phyloP scores from a whole-genome alignment of 2,797 vertebrate genomes.

The Lophotriccus pileatus region DNA sequence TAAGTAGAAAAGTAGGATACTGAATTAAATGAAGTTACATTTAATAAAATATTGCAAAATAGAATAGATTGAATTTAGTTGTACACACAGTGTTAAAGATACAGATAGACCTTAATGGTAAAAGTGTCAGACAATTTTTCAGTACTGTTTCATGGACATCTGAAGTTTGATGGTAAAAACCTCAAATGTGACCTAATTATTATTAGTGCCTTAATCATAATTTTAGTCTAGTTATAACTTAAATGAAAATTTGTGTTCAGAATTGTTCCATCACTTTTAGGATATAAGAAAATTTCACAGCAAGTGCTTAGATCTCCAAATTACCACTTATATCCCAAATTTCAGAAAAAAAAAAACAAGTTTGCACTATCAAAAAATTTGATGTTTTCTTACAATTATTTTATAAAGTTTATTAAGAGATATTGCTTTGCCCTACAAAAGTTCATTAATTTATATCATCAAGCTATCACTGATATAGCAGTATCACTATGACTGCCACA shows the following conservation, averaged over 20 bases:
- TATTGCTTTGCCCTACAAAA: neutral
- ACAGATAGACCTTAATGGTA: neutral
- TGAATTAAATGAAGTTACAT: neutral
- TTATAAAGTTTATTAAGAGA: neutral
- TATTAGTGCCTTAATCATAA: fast-evolving
- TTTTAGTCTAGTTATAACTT: neutral
- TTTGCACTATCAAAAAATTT: fast-evolving
- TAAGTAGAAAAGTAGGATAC: neutral
- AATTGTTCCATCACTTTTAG: neutral
- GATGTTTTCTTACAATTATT: neutral
- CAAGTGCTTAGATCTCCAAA: neutral
- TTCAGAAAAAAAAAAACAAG: fast-evolving
- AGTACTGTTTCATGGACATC: neutral
- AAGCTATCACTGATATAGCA: neutral
- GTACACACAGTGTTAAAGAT: neutral
- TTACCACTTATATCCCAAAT: neutral
- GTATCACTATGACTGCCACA: neutral
- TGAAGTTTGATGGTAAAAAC: neutral
- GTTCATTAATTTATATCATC: neutral
- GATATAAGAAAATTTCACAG: neutral
- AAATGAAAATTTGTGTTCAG: neutral
- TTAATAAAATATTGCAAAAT: neutral
- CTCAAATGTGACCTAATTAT: neutral
- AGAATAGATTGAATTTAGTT: neutral
- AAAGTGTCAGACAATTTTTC: neutral